Evolutionary conservation across 2,888 invertebrate species (phyloP), one percentile per base, ranked within the genome.

Genomic region (Carpatolechia fugitivella): DNA sequence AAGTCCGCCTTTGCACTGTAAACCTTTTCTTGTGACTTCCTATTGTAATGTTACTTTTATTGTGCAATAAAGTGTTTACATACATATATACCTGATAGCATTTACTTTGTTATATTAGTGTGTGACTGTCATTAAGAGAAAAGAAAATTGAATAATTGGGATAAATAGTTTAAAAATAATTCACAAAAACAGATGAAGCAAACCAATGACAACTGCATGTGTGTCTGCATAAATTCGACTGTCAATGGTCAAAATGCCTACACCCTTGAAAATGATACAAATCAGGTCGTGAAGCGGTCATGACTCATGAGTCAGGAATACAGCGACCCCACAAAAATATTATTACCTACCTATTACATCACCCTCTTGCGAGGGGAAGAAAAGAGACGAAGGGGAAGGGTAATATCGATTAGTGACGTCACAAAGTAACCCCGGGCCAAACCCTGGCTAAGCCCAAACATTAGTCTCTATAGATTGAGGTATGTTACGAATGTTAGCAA

Each of bases 381-480:
- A 24, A 6, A 24, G 6, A 4, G 24, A 6, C 3, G 38, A 18
- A 48, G 24, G 24, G 44, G 49, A 16, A 31, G 18, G 49, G 29
- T 4, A 7, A 13, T 69, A 75, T 74, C 65, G 75, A 74, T 73
- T 63, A 41, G 61, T 74, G 75, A 75, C 75, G 75, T 75, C 74
- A 75, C 65, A 36, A 46, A 57, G 61, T 35, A 31, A 35, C 52
- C 61, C 62, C 61, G 56, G 61, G 57, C 62, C 53, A 52, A 59
- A 46, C 61, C 57, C 44, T 44, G 44, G 53, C 59, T 44, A 48
- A 30, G 29, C 29, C 30, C 38, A 33, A 4, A 33, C 47, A 47
- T 30, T 10, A 35, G 49, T 35, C 35, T 18, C 30, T 35, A 49
- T 49, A 18, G 49, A 35, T 35, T 33, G 2, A 13, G 16, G 49